Base-by-base conservation (phyloP, 1,140 invertebrate genomes). In the Drosophila yakuba region DNA sequence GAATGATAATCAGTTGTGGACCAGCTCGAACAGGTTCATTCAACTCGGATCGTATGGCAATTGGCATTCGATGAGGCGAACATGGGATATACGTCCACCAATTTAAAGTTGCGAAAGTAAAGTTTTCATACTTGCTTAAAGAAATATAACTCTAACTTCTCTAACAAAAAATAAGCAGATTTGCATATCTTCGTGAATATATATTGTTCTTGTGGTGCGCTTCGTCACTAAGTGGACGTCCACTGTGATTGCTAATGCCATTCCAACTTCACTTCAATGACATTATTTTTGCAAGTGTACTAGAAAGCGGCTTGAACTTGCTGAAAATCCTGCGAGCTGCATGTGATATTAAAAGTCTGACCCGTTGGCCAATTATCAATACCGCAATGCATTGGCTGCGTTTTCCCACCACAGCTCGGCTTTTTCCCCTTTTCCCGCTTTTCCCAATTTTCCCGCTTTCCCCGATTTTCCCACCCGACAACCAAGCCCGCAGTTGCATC, bases 351-450 rank as follows among this genome's bases (percentile, higher is more conserved):
- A 72, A 72, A 72, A 72, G 68, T 72, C 43, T 71, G 47, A 47
- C 64, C 63, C 67, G 57, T 72, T 84, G 84, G 84, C 82, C 84
- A 85, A 85, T 85, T 85, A 85, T 84, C 79, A 80, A 84, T 80
- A 73, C 83, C 76, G 75, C 75, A 78, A 79, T 78, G 73, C 73
- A 76, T 57, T 57, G 73, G 67, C 64, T 73, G 74, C 60, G 56
- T 45, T 73, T 66, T 41, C 56, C 54, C 72, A 32, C 44, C 52
- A 56, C 58, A 28, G 43, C 32, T 41, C 35, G 15, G 25, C 62
- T 60, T 12, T 39, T n/a, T 14, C 15, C 25, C 28, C n/a, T 20
- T 20, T 20, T 20, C 20, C 20, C 1, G 20, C 20, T 20, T 20
- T 20, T 20, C 20, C 20, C 1, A 2, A 1, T 20, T 20, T 20